Base-by-base conservation (phyloP, 2,888 invertebrate species). In the Drosophila testacea region DNA sequence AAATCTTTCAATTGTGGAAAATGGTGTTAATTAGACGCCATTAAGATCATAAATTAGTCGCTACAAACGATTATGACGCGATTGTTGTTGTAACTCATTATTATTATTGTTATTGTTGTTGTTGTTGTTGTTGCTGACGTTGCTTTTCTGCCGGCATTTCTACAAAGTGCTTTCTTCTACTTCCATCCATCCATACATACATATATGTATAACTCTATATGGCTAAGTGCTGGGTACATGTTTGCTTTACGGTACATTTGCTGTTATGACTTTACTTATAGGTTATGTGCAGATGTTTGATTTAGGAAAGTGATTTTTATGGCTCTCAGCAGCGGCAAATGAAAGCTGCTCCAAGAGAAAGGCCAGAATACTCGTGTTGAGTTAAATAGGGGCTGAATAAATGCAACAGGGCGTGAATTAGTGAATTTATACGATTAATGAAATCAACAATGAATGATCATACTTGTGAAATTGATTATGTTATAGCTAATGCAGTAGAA, bases 1-100 rank as follows among this genome's bases (percentile, higher is more conserved):
- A 88, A 88, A 88, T 88, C 87, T 87, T 88, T 88, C 88, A 88
- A 88, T 88, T 84, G 89, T 83, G 80, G 88, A 88, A 85, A 87
- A 88, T 80, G 81, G 88, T 88, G 88, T 87, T 88, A 88, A 88
- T 88, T 88, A 88, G 89, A 73, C 73, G 78, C 87, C 89, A 88
- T 88, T 88, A 85, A 85, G 85, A 79, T 87, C 88, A 88, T 88
- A 88, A 88, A 88, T 88, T 88, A 88, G 88, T 88, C 81, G 83
- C 85, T 79, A 81, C 88, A 88, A 88, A 87, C 85, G 83, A 83
- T 88, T 88, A 88, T 88, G 84, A 85, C 75, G 84, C 85, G 78
- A 78, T 84, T 83, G 83, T 55, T 73, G 72, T 75, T 74, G 51
- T 38, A 63, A 11, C 7, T 55, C 50, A 36, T 39, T 69, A 11